Percentiles rank a stretch among this genome's conserved stretches.
Conservation (phyloP, 2,797 vertebrate genomes). For the Chiloscyllium punctatum region DNA sequence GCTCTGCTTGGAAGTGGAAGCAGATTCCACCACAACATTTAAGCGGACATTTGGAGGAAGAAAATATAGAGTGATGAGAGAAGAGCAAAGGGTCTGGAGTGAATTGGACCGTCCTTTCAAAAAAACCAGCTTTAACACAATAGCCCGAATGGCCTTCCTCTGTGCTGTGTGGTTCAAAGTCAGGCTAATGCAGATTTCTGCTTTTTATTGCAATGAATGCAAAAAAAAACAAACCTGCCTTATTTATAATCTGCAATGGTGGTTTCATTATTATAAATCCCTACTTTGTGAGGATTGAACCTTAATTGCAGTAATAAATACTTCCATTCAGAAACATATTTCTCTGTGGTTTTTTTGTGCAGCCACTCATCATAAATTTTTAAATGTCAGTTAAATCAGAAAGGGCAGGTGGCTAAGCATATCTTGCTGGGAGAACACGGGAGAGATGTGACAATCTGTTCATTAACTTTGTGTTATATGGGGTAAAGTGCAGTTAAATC, state of each 20-base stretch:
- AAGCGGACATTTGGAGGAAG: too few species aligned
- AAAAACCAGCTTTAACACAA: not conserved
- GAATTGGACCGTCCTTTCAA: not conserved
- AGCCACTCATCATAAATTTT: not conserved
- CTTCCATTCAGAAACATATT: not conserved
- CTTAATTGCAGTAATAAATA: not conserved
- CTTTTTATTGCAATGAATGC: not conserved
- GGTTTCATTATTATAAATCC: not conserved
- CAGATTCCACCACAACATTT: too few species aligned
- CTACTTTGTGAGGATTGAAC: not conserved
- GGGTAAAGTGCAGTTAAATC: not conserved
- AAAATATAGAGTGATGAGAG: not conserved
- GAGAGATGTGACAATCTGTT: conserved; percentile 10
- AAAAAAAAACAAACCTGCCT: not conserved
- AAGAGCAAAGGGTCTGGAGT: not conserved
- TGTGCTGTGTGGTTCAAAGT: not conserved
- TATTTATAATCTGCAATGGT: not conserved
- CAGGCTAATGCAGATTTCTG: not conserved
- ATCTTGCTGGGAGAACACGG: not conserved
- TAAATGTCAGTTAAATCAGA: not conserved
- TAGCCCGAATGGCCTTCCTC: not conserved
- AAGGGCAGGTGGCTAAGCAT: not conserved
- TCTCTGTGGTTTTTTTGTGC: not conserved
- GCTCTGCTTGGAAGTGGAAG: too few species aligned
- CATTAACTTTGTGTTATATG: not conserved